Conservation (phyloP, 1,140 invertebrate genomes). For the Bombus terrestris region DNA sequence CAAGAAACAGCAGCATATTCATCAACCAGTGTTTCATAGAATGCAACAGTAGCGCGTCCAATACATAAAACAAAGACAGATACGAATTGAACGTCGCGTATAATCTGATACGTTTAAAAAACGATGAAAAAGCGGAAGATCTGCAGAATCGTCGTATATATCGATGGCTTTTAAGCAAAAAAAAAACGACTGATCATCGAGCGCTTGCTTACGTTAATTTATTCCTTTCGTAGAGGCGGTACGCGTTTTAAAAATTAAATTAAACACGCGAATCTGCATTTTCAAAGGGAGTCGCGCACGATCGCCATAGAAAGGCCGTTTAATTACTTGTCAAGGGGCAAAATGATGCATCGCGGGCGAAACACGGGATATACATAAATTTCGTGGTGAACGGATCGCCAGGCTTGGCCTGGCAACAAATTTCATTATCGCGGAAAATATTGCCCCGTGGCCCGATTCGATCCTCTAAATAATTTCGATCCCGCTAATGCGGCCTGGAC, state of each 20-base stretch:
- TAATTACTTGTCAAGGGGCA: slow-evolving; percentile 40
- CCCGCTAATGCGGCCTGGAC: not conserved
- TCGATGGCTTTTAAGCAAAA: not conserved
- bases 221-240: not conserved
- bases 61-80: not conserved
- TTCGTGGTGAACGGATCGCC: slow-evolving; percentile 2
- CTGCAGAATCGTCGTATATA: not conserved
- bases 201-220: not conserved
- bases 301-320: not conserved
- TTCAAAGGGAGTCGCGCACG: not conserved
- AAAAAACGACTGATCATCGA: not conserved
- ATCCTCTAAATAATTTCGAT: slow-evolving; percentile 31
- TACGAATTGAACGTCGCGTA: too few species aligned
- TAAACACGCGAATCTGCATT: slow-evolving; percentile 10
- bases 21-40: not conserved
- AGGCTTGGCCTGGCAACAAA: not conserved
- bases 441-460: not conserved
- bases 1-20: not conserved
- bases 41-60: not conserved
- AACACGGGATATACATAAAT: slow-evolving; percentile 45
- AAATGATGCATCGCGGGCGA: slow-evolving; percentile 45
- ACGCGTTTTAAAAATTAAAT: slow-evolving; percentile 32
- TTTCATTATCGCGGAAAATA: slow-evolving; percentile 41
- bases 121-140: not conserved
- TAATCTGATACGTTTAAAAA: not conserved